phyloP scores from a whole-genome alignment of 2,797 vertebrate genomes.

The Naso thynnoides region DNA sequence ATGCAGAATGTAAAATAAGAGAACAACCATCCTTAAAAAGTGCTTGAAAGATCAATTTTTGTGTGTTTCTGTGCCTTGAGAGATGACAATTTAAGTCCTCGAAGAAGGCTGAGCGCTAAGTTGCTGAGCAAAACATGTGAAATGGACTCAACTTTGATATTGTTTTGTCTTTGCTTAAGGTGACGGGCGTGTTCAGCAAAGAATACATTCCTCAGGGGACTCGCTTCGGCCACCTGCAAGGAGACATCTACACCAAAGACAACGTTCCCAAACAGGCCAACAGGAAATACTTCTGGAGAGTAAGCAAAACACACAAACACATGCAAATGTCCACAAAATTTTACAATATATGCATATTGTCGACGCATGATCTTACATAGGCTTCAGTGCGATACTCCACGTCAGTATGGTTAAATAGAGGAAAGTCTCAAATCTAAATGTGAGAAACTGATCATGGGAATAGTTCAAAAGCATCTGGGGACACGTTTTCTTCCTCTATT shows the following conservation, averaged over 20 bases:
- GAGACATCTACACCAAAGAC: conserved; percentile 85
- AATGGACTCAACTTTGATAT: background rate
- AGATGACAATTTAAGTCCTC: background rate
- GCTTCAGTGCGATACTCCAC: background rate
- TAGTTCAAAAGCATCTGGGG: background rate
- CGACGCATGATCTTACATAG: background rate
- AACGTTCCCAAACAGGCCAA: conserved; percentile 82
- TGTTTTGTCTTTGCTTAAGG: conserved; percentile 68
- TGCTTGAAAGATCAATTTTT: background rate
- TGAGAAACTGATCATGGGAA: conserved; percentile 6
- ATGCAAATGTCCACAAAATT: background rate
- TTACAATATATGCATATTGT: background rate
- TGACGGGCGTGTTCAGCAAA: conserved; percentile 86
- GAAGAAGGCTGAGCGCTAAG: too few relatives aligned
- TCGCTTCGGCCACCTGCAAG: conserved; percentile 84
- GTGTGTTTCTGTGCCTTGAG: background rate
- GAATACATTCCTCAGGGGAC: conserved; percentile 88
- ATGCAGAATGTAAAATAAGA: background rate
- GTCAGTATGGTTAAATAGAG: background rate
- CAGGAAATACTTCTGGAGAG: conserved; percentile 89
- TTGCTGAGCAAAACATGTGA: background rate
- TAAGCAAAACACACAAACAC: conserved; percentile 65
- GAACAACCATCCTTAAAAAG: background rate
- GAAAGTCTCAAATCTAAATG: background rate
- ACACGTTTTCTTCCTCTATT: conserved; percentile 26